Conservation (phyloP, 2,888 invertebrate genomes). For the Trachelus tabidus region DNA sequence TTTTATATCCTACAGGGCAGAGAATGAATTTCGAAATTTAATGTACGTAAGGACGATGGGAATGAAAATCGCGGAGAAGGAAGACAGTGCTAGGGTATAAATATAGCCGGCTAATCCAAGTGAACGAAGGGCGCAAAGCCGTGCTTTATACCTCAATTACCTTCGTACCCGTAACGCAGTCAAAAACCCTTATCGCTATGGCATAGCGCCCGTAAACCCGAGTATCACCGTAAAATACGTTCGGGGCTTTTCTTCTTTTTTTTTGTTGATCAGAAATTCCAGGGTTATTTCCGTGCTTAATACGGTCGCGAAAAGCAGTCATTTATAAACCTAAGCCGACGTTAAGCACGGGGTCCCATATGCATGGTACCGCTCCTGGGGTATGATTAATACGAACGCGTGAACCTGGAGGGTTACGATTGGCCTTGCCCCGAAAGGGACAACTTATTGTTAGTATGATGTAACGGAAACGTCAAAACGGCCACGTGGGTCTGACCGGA, state of each 20-base stretch:
- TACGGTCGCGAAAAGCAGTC: slow-evolving; percentile 32
- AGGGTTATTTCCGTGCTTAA: slow-evolving; percentile 21
- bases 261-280: slow-evolving; percentile 14
- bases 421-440: background rate
- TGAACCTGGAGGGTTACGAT: background rate
- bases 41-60: background rate
- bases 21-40: background rate
- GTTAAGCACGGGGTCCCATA: slow-evolving; percentile 39
- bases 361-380: slow-evolving; percentile 31
- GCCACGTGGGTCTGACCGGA: background rate
- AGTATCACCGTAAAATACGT: slow-evolving; percentile 17
- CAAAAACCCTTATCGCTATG: slow-evolving; percentile 20
- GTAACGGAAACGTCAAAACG: background rate
- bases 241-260: slow-evolving; percentile 12
- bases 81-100: background rate
- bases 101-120: background rate
- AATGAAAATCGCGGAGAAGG: background rate
- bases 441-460: background rate
- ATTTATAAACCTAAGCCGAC: slow-evolving; percentile 42
- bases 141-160: slow-evolving; percentile 34
- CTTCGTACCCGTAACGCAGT: slow-evolving; percentile 15
- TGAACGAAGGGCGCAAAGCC: slow-evolving; percentile 15
- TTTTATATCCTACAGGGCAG: too few species aligned
- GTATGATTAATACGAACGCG: slow-evolving; percentile 31
- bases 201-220: slow-evolving; percentile 7